Evolutionary conservation across 2,888 invertebrate species (phyloP).

Genomic region (Eristalis tenax): DNA sequence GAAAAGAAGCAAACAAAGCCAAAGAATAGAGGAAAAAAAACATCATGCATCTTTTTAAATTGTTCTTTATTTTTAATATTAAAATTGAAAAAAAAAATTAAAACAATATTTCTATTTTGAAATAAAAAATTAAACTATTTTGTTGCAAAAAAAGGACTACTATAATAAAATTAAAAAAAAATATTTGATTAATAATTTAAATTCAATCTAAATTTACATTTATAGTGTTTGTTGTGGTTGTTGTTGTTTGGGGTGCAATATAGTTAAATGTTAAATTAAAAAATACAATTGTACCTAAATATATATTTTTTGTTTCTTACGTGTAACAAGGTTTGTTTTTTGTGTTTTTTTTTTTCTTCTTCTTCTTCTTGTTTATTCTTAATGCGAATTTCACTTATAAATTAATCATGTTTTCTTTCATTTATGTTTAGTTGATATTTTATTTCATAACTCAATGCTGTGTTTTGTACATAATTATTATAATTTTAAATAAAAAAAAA

Average conservation of each 20-base stretch:
- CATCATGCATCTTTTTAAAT: conserved; percentile 45
- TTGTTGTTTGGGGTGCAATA: conserved; percentile 43
- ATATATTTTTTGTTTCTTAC: conserved; percentile 23
- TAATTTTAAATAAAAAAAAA: conserved; percentile 22
- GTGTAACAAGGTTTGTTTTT: conserved; percentile 10
- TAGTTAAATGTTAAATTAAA: conserved; percentile 54
- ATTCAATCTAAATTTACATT: conserved; percentile 70
- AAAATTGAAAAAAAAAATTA: conserved; percentile 49
- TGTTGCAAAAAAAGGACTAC: conserved; percentile 59
- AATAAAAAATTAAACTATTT: conserved; percentile 71
- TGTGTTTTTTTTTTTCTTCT: background rate
- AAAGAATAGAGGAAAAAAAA: conserved; percentile 22
- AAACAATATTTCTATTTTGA: conserved; percentile 69
- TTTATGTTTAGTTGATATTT: conserved; percentile 11
- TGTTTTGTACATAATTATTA: conserved; percentile 54
- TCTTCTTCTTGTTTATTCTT: conserved; percentile 13
- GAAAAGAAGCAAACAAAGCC: conserved; percentile 13
- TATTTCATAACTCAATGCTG: conserved; percentile 45
- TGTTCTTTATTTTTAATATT: conserved; percentile 69
- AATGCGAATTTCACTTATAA: conserved; percentile 33
- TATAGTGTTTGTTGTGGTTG: conserved; percentile 41
- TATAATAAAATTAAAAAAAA: conserved; percentile 62
- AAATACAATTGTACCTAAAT: conserved; percentile 70
- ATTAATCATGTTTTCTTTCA: conserved; percentile 35
- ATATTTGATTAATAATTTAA: conserved; percentile 70